These are phyloP conservation scores for Acanthurus leucopareius DNA, from an alignment of 2,797 vertebrate species.

Conservation along the genomic window DNA sequence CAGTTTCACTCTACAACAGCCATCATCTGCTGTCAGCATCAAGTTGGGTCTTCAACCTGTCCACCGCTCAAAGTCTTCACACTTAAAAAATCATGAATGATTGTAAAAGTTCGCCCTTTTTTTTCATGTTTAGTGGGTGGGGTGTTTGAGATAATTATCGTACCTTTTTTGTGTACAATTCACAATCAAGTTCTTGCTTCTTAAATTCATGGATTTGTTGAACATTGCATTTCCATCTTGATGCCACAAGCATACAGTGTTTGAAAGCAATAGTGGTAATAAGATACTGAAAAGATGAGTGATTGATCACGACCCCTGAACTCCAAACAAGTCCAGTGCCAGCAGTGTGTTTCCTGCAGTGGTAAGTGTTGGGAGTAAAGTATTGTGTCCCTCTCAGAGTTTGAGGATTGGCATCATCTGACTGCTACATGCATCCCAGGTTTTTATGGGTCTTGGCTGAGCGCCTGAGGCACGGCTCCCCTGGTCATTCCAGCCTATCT, in stretches of 20 bases:
- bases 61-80: constrained; percentile 37
- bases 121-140: too few relatives aligned
- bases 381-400: not conserved
- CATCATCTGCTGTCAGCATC: constrained; percentile 68
- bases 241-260: not conserved
- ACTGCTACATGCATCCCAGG: constrained; percentile 32
- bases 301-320: too few relatives aligned
- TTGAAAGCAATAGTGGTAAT: not conserved
- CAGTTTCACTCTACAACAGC: constrained; percentile 60
- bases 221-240: too few relatives aligned
- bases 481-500: constrained; percentile 55
- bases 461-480: constrained; percentile 40
- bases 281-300: not conserved
- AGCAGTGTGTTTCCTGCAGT: constrained; percentile 1
- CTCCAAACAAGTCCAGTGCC: not conserved
- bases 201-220: not conserved
- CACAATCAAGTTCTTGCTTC: not conserved
- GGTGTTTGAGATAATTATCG: not conserved
- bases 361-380: constrained; percentile 6
- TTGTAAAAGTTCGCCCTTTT: constrained; percentile 3
- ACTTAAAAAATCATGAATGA: constrained; percentile 17
- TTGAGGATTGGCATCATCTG: constrained; percentile 15
- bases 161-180: not conserved
- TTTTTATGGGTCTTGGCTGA: constrained; percentile 33
- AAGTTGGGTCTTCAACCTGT: constrained; percentile 48